Conservation (phyloP, 2,113 vertebrate species). For the Pseudorasbora parva region DNA sequence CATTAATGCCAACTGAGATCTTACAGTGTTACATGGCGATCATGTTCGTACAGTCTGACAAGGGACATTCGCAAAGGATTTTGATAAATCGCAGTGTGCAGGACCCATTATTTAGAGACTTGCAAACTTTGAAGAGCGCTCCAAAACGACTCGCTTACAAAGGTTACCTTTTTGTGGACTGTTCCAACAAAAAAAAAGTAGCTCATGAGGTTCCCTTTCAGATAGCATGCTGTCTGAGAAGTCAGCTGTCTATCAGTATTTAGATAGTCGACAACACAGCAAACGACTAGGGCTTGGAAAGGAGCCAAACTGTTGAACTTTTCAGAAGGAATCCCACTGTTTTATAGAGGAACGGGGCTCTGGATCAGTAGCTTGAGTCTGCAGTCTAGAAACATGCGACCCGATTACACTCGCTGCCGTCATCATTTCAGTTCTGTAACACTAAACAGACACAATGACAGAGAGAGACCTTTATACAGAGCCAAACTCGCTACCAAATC, state of each 20-base stretch:
- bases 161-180: neutral
- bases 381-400: neutral
- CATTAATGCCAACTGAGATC: no score
- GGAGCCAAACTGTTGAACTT: neutral
- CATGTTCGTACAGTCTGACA: no score
- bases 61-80: no score
- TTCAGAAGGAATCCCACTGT: neutral
- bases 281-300: neutral
- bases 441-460: neutral
- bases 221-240: neutral
- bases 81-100: no score
- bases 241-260: neutral
- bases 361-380: slow-evolving; percentile 6
- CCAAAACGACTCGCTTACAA: neutral
- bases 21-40: no score
- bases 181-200: neutral
- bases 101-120: no score
- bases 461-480: neutral
- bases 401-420: neutral
- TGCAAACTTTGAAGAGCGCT: neutral
- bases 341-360: neutral
- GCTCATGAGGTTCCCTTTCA: neutral
- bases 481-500: neutral
- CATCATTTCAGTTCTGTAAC: neutral
- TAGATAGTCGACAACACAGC: neutral